Percentiles rank a stretch among this genome's conserved stretches.
Evolutionary conservation across 2,888 invertebrate genomes (phyloP).

Genomic region (Stegana nigrithorax): DNA sequence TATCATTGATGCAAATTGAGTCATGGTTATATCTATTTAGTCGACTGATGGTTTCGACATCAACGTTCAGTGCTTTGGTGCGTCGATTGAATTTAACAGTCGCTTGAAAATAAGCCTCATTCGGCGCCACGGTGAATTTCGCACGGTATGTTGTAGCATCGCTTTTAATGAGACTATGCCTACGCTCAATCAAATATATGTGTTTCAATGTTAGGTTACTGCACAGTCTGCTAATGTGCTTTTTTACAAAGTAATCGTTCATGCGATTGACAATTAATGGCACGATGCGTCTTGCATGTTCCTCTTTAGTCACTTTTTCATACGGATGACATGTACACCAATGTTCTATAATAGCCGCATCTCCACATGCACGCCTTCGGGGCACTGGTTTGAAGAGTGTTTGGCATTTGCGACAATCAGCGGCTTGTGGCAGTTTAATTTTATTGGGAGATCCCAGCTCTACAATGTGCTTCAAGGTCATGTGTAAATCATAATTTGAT

Average conservation of each 20-base stretch:
- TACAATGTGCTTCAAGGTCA: conserved; percentile 75
- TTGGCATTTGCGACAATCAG: conserved; percentile 74
- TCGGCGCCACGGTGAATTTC: conserved; percentile 16
- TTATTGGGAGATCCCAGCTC: conserved; percentile 66
- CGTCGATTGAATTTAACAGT: conserved; percentile 28
- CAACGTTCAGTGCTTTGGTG: background rate
- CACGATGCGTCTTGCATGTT: background rate
- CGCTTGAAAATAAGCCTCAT: conserved; percentile 24
- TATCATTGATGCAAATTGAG: conserved; percentile 69
- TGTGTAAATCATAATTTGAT: conserved; percentile 79
- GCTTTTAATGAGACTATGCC: no score
- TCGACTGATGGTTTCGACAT: conserved; percentile 71
- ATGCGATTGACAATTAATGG: background rate
- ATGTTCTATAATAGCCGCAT: conserved; percentile 75
- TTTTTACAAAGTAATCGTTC: background rate
- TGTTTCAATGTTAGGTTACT: background rate
- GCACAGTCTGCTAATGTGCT: background rate
- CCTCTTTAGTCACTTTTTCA: conserved; percentile 64
- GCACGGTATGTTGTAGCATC: background rate
- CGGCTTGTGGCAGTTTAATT: conserved; percentile 53
- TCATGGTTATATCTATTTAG: conserved; percentile 69
- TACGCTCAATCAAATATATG: no score
- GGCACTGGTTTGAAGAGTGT: conserved; percentile 73
- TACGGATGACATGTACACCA: conserved; percentile 79
- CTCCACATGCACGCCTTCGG: conserved; percentile 73